These are phyloP conservation scores for Triplophysa siluroides DNA, from an alignment of 2,113 vertebrate genomes.

Conservation along the genomic window DNA sequence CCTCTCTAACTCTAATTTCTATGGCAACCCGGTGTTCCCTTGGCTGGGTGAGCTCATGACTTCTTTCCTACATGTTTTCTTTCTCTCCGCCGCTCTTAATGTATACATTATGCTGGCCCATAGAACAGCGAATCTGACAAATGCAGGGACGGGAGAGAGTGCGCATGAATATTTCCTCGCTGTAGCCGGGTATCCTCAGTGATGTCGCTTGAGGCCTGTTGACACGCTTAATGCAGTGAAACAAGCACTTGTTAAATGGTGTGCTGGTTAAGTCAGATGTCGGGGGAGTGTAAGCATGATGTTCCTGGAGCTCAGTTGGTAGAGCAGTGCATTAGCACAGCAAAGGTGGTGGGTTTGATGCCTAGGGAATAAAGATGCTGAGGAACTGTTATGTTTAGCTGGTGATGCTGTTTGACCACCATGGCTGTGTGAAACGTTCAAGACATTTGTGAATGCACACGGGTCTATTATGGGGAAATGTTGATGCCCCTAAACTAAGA, in stretches of 20 bases:
- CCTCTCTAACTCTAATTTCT: constrained; percentile 55
- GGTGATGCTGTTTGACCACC: no score
- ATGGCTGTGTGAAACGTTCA: no score
- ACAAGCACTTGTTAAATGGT: constrained; percentile 27
- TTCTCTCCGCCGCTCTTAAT: constrained; percentile 19
- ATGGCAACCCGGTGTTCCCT: constrained; percentile 62
- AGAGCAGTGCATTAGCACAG: no score
- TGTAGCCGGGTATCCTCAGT: constrained; percentile 17
- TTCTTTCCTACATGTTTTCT: constrained; percentile 38
- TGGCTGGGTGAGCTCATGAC: constrained; percentile 49
- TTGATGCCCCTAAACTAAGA: no score
- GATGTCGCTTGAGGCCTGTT: constrained; percentile 16
- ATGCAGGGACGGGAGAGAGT: not conserved
- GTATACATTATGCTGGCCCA: constrained; percentile 30
- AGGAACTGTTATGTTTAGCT: no score
- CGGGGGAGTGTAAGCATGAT: no score
- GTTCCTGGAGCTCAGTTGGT: no score
- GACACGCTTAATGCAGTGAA: constrained; percentile 33
- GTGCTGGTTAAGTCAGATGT: constrained; percentile 7
- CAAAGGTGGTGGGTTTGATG: no score
- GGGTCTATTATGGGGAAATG: no score
- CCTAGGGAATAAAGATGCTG: no score
- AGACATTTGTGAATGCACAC: no score
- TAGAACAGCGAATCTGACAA: constrained; percentile 6
- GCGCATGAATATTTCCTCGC: not conserved